Percentiles rank a stretch among this genome's conserved stretches.
Conservation (phyloP, 1,140 invertebrate species). For the Drosophila arizonae region DNA sequence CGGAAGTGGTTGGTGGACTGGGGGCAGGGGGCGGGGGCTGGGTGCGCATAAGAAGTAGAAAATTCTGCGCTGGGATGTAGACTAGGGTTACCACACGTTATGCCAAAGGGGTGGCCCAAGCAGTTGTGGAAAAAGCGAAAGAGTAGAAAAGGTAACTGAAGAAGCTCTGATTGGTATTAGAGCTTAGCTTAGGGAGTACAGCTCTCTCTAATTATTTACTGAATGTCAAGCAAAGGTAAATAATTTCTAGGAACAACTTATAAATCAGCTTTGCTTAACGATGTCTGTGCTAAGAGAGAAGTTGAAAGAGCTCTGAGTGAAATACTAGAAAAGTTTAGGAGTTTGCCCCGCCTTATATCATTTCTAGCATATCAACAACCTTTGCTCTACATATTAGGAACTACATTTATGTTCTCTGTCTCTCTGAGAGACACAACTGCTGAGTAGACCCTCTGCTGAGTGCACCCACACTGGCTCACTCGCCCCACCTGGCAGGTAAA, state of each 20-base stretch:
- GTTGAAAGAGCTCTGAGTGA: too few relatives aligned
- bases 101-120: conserved; percentile 16
- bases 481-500: conserved; percentile 18
- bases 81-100: conserved; percentile 10
- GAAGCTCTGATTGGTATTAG: neutral
- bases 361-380: too few relatives aligned
- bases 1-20: neutral
- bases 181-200: too few relatives aligned
- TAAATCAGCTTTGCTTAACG: too few relatives aligned
- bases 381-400: too few relatives aligned
- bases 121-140: conserved; percentile 10
- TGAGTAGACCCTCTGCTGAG: conserved; percentile 25
- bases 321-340: too few relatives aligned
- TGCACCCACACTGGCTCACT: conserved; percentile 4
- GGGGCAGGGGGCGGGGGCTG: neutral
- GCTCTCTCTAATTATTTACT: too few relatives aligned
- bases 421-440: neutral
- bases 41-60: neutral
- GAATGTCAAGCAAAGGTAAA: too few relatives aligned
- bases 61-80: conserved; percentile 3
- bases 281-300: too few relatives aligned
- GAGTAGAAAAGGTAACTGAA: neutral
- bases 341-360: too few relatives aligned
- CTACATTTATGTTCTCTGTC: too few relatives aligned
- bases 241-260: too few relatives aligned